Conservation (phyloP, 2,797 vertebrate genomes). For the Melanotaenia pygmaea region DNA sequence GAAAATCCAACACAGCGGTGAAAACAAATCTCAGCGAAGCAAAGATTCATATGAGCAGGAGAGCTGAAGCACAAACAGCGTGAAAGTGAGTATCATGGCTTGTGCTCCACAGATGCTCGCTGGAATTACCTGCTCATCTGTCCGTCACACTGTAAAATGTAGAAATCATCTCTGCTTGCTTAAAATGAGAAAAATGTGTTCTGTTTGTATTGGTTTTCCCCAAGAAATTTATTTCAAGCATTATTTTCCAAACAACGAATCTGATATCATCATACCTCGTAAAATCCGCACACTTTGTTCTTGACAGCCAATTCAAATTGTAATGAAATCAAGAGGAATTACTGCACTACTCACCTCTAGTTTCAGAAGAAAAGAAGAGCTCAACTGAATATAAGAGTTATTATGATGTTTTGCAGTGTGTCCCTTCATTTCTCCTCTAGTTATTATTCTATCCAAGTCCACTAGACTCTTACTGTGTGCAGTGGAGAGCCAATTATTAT, state of each 20-base stretch:
- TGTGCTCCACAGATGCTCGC: slow-evolving; percentile 28
- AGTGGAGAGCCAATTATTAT: slow-evolving; percentile 79
- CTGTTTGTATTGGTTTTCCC: slow-evolving; percentile 8
- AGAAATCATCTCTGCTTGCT: not conserved
- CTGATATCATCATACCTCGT: not conserved
- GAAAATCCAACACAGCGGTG: slow-evolving; percentile 9
- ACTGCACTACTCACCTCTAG: not conserved
- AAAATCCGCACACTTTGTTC: slow-evolving; percentile 6
- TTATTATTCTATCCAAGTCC: slow-evolving; percentile 71
- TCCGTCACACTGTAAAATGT: slow-evolving; percentile 20
- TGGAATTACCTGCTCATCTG: slow-evolving; percentile 22
- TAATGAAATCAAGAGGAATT: slow-evolving; percentile 12
- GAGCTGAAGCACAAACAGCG: slow-evolving; percentile 20
- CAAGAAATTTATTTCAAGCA: not conserved
- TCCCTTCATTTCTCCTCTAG: slow-evolving; percentile 46
- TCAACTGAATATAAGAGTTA: slow-evolving; percentile 15
- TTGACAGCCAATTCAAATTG: not conserved
- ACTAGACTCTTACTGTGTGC: slow-evolving; percentile 63
- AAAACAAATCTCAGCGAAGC: slow-evolving; percentile 26
- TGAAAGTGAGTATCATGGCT: slow-evolving; percentile 29
- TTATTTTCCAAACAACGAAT: not conserved
- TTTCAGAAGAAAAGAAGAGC: slow-evolving; percentile 4
- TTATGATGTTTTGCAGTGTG: slow-evolving; percentile 51
- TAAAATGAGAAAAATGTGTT: not conserved
- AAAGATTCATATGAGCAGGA: slow-evolving; percentile 28